phyloP scores from a whole-genome alignment of 2,888 invertebrate species.

The Therioaphis trifolii region DNA sequence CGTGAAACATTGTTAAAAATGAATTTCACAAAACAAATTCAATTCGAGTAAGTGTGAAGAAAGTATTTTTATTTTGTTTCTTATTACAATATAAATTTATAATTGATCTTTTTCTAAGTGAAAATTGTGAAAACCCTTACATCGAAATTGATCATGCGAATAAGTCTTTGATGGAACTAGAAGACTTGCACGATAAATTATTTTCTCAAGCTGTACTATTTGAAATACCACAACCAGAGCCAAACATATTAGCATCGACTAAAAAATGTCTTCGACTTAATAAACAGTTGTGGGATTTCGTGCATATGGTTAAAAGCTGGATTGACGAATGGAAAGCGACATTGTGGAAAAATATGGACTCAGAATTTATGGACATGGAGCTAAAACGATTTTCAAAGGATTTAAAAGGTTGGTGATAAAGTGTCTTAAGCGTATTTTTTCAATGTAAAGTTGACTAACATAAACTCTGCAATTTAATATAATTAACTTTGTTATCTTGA shows the following conservation, averaged over 20 bases:
- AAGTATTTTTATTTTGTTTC: neutral
- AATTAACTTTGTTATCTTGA: no score
- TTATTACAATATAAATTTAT: conserved; percentile 45
- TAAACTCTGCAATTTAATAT: no score
- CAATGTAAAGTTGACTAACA: no score
- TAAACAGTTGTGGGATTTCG: conserved; percentile 92
- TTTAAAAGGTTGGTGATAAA: conserved; percentile 73
- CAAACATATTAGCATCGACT: conserved; percentile 79
- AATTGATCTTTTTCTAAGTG: conserved; percentile 72
- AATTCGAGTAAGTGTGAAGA: conserved; percentile 69
- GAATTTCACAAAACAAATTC: conserved; percentile 74
- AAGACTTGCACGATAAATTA: conserved; percentile 76
- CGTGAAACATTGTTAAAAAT: conserved; percentile 82
- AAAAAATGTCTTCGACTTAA: conserved; percentile 81
- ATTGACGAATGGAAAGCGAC: conserved; percentile 94
- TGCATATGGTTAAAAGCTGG: conserved; percentile 81
- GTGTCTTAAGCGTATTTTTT: no score
- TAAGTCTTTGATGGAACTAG: conserved; percentile 75
- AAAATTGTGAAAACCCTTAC: conserved; percentile 77
- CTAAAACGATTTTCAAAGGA: conserved; percentile 93
- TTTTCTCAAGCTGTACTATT: conserved; percentile 83
- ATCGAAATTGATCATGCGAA: conserved; percentile 78
- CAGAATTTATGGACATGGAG: conserved; percentile 93
- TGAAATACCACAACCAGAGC: conserved; percentile 87
- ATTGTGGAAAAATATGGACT: conserved; percentile 92